Conservation (phyloP, 2,113 vertebrate species). For the Sinocyclocheilus rhinocerous region DNA sequence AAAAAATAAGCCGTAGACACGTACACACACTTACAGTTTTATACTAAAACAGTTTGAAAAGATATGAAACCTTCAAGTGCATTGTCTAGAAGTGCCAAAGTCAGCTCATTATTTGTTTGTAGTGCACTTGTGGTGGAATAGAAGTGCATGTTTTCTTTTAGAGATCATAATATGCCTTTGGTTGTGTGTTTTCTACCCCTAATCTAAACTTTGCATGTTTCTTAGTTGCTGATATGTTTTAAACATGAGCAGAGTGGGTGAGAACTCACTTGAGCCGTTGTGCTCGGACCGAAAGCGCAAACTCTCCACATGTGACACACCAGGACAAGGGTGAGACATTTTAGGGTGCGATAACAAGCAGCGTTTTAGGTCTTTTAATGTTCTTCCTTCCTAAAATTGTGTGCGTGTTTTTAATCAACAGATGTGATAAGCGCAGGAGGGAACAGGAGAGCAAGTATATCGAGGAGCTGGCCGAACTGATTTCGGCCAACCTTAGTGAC, state of each 20-base stretch:
- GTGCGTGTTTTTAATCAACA: conserved; percentile 59
- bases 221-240: conserved; percentile 88
- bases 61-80: conserved; percentile 25
- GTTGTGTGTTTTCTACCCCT: neutral
- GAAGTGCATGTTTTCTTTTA: neutral
- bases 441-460: conserved; percentile 99
- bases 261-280: conserved; percentile 87
- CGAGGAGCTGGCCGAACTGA: conserved; percentile 96
- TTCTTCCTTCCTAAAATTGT: neutral
- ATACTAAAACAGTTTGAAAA: conserved; percentile 9
- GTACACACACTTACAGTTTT: neutral
- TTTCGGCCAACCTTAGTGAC: conserved; percentile 97
- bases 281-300: conserved; percentile 92
- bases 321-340: conserved; percentile 82
- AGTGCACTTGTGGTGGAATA: neutral
- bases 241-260: conserved; percentile 94
- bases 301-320: conserved; percentile 88
- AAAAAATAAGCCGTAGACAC: conserved; percentile 22
- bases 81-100: neutral
- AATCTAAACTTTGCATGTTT: conserved; percentile 35
- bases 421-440: conserved; percentile 93
- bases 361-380: neutral
- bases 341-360: neutral
- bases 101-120: neutral
- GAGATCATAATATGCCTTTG: neutral